Evolutionary conservation across 2,113 vertebrate genomes (phyloP), one percentile per base, ranked within the genome.

Genomic region (Paradoxurus hermaphroditus): DNA sequence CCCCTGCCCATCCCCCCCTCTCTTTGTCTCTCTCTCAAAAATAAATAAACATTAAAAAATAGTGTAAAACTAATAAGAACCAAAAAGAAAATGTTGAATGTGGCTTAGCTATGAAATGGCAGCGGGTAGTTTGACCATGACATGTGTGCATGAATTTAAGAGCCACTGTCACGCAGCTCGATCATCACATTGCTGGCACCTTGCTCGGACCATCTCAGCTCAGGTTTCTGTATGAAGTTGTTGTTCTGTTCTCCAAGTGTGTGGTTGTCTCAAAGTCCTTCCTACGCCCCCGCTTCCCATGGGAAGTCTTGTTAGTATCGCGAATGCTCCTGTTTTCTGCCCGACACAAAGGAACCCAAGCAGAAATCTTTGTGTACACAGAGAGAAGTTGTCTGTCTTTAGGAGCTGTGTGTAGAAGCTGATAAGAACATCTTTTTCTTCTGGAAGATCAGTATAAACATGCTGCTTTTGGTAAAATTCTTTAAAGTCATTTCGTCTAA

Each of bases 391-490:
- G 36, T 88, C 81, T 49, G 67, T 84, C 72, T 95, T 51, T 29
- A 90, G 44, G 41, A 90, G n/a, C 63, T 88, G 56, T 44, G 2
- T 84, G 73, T 93, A 85, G 85, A 73, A 90, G 84, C 75, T 44
- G 44, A 46, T 77, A 81, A 95, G 93, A 70, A 59, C 95, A 94
- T 72, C 41, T 31, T 97, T 92, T 97, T 82, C 79, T 95, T 87
- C 70, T 65, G 83, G 53, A 87, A 91, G 90, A 93, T 95, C 63
- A 70, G 95, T 92, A 44, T 84, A 94, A 97, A 97, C 93, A 95
- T 92, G 86, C 94, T 97, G 87, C 86, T 97, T 97, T 98, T 63
- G 97, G 97, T 95, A 97, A 97, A 97, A 97, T 98, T 97, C 96
- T 96, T 92, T 96, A 92, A 96, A 97, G 90, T 51, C 86, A 94